Evolutionary conservation across 2,797 vertebrate species (phyloP).

Genomic region (Otus scops): DNA sequence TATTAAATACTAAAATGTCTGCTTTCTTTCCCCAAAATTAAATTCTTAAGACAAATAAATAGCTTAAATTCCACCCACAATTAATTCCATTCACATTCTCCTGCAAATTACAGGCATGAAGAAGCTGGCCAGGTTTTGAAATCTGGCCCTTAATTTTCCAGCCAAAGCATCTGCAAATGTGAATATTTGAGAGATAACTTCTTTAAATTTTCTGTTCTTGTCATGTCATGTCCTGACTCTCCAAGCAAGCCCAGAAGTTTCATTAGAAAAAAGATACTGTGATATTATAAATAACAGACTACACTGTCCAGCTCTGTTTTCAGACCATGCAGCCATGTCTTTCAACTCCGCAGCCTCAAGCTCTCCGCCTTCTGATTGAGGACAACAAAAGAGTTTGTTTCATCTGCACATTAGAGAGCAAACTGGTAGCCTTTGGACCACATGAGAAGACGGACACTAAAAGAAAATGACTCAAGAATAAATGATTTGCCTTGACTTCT

Average conservation of each 20-base stretch:
- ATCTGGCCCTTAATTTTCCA: conserved; percentile 7
- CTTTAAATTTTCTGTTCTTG: not conserved
- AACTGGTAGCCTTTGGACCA: not conserved
- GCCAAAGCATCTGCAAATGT: not conserved
- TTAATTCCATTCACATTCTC: conserved; percentile 9
- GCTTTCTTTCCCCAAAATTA: conserved; percentile 10
- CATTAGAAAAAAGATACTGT: not conserved
- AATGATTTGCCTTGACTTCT: not conserved
- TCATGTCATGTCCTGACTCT: not conserved
- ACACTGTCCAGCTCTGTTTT: not conserved
- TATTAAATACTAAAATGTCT: not conserved
- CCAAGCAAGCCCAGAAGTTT: not conserved
- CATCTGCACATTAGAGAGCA: conserved; percentile 6
- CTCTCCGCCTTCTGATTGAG: not conserved
- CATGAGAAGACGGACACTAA: not conserved
- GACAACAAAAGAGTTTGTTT: conserved; percentile 15
- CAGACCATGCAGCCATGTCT: not conserved
- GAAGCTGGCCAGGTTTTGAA: conserved; percentile 26
- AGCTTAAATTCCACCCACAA: not conserved
- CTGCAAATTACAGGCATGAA: not conserved
- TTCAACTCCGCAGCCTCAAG: not conserved
- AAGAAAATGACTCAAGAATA: conserved; percentile 11
- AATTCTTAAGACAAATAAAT: conserved; percentile 26
- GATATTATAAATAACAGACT: not conserved
- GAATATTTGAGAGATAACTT: conserved; percentile 33